Percentiles rank a stretch among this genome's conserved stretches.
phyloP scores from a whole-genome alignment of 2,113 vertebrate species.

The Ceyx margarethae region DNA sequence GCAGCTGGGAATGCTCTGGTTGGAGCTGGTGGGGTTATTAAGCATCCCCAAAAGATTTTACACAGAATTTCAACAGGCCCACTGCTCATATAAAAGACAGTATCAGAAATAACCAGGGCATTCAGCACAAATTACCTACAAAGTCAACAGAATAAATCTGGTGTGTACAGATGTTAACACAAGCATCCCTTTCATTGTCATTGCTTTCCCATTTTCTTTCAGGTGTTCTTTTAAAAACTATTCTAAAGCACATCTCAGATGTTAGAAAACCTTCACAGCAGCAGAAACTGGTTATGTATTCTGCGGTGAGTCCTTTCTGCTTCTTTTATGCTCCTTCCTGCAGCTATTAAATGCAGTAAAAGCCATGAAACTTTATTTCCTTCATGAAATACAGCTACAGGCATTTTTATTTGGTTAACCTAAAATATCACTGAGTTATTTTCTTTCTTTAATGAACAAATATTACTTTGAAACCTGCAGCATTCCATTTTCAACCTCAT shows the following conservation, averaged over 20 bases:
- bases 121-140: neutral
- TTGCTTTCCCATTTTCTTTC: slow-evolving; percentile 27
- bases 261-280: slow-evolving; percentile 65
- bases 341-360: neutral
- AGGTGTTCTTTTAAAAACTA: slow-evolving; percentile 78
- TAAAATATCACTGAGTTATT: neutral
- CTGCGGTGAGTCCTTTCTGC: slow-evolving; percentile 72
- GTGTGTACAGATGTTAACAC: neutral
- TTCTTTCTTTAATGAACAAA: neutral
- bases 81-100: neutral
- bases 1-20: neutral
- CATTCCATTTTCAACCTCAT: neutral
- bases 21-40: neutral
- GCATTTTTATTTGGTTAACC: neutral
- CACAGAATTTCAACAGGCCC: neutral
- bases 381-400: neutral
- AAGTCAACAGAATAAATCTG: neutral
- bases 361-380: neutral
- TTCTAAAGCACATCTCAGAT: slow-evolving; percentile 76
- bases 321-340: neutral
- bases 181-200: neutral
- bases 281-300: slow-evolving; percentile 81
- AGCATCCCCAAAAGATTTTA: neutral
- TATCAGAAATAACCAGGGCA: neutral
- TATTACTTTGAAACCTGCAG: neutral